A percentile compares a stretch with the other conserved stretches of the same genome.
Evolutionary conservation across 2,888 invertebrate species (phyloP).

Genomic region (Norana najaformis): DNA sequence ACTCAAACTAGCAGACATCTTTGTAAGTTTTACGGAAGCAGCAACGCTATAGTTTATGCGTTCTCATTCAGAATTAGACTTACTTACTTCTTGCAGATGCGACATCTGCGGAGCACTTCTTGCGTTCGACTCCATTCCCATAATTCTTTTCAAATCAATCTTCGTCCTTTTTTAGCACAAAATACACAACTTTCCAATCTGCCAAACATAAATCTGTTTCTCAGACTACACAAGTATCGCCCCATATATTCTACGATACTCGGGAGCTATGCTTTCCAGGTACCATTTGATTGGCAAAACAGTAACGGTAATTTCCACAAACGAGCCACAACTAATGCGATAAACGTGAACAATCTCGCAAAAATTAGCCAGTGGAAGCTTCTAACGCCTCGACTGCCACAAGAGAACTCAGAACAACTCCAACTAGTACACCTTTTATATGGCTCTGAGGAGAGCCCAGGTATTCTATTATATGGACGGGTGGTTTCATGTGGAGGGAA

Average conservation of each 20-base stretch:
- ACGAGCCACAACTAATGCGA: not conserved
- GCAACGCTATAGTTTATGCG: no score
- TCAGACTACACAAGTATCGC: not conserved
- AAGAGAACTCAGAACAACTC: not conserved
- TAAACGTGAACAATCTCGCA: not conserved
- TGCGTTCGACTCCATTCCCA: not conserved
- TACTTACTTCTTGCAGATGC: not conserved
- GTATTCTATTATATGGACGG: not conserved
- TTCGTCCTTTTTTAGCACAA: no score
- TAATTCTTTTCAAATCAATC: not conserved
- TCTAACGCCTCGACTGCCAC: not conserved
- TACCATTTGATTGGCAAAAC: not conserved
- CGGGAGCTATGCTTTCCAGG: no score
- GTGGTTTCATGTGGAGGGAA: not conserved
- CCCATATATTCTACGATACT: not conserved
- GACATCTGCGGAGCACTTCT: not conserved
- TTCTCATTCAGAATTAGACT: not conserved
- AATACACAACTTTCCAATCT: not conserved
- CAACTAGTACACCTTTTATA: not conserved
- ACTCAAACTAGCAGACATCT: no score
- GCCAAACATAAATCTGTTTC: not conserved
- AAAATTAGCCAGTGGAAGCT: not conserved
- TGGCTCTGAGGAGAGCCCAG: not conserved
- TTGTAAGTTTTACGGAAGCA: not conserved
- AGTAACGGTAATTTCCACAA: not conserved